Base-by-base conservation (phyloP, 2,113 vertebrate genomes). In the Fulica atra region DNA sequence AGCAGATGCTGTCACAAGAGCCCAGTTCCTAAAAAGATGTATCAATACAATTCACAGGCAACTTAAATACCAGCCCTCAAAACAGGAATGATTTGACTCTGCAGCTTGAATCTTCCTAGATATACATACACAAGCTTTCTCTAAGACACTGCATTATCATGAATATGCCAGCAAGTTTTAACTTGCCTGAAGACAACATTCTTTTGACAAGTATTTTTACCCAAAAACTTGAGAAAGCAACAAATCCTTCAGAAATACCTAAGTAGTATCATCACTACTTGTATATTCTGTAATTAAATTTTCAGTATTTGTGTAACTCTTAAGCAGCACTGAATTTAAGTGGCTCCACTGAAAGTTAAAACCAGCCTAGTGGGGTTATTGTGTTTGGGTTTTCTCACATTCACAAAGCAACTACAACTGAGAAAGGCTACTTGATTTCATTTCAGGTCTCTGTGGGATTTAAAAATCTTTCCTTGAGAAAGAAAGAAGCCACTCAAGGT, bases 101-200 rank as follows among this genome's bases (percentile, higher is more conserved):
- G 63, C 85, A 76, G 46, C 31, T 68, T 46, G 10, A 77, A 19
- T 73, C 40, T 94, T 78, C 23, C 70, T 10, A 28, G 21, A 53
- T 64, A 48, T 64, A 48, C 0, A 63, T 8, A 35, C n/a, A 80
- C 12, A 15, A 3, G 18, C 19, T 65, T 76, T 29, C 69, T 61
- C 36, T 81, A 60, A 92, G 42, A 48, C 31, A n/a, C 7, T 29
- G 3, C 18, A 78, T 26, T 31, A 60, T 17, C 61, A 65, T 6
- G 44, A 92, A 82, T 9, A 87, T 11, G 12, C 35, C 61, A 63
- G 23, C 82, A 87, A 88, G 89, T 80, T 88, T 74, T 64, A 89
- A 70, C 89, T 81, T 84, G 76, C 64, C 80, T 85, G 61, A 92
- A 83, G 69, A 69, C 36, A 83, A 82, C n/a, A 69, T 81, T 91